Evolutionary conservation across 2,888 invertebrate genomes (phyloP).

Genomic region (Syrphus vitripennis): DNA sequence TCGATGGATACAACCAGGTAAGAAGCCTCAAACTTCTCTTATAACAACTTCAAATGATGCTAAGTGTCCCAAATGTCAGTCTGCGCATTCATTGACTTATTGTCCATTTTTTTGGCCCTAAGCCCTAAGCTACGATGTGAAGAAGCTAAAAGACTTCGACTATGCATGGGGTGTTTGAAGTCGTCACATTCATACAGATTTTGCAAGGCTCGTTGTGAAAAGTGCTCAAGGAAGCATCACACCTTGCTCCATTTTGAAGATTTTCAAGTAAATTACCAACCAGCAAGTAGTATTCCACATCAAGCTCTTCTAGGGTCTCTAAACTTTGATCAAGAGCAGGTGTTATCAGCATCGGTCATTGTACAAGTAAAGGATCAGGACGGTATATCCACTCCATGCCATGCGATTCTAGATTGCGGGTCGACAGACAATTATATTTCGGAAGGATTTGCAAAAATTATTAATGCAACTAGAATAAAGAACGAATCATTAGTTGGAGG

Average conservation of each 20-base stretch:
- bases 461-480: neutral
- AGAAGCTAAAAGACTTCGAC: neutral
- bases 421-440: slow-evolving; percentile 1
- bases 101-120: neutral
- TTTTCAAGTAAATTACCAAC: neutral
- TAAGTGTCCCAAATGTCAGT: neutral
- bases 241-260: neutral
- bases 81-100: neutral
- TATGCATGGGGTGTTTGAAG: neutral
- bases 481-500: neutral
- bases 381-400: neutral
- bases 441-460: neutral
- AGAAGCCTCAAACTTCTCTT: neutral
- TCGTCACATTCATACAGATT: neutral
- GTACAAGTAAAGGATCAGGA: neutral
- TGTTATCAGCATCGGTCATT: neutral
- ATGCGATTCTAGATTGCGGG: neutral
- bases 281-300: neutral
- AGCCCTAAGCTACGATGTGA: neutral
- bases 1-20: neutral
- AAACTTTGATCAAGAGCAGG: neutral
- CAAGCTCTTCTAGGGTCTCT: neutral
- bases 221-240: neutral
- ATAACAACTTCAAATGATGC: neutral
- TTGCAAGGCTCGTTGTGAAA: neutral